Evolutionary conservation across 2,888 invertebrate genomes (phyloP), one percentile per base, ranked within the genome.

Genomic region (Conomelus anceps): DNA sequence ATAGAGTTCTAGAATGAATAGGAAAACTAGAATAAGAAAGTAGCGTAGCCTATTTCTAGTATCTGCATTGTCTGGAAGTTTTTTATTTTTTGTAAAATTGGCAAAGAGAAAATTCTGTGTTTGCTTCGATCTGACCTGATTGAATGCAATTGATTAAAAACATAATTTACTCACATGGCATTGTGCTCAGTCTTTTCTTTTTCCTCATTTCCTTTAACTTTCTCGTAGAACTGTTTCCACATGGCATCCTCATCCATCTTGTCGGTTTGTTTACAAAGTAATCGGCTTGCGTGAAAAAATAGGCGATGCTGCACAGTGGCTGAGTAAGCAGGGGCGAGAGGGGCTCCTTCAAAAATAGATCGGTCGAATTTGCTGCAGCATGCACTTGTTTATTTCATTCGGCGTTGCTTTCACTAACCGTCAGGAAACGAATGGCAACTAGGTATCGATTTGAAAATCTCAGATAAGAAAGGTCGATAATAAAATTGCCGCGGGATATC

Each of bases 141-240:
- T 34, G 34, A 17, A 34, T 17, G 13, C 17, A 6, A 85, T 22
- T 85, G 13, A 85, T 85, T 23, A 13, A 22, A 22, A 85, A 85
- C 11, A 85, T 85, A 22, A 11, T 26, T 26, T 23, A 86, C 86
- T 86, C n/a, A 86, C 86, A 26, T 86, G 17, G 29, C 24, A 23
- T 95, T 95, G 89, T 94, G 92, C 89, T 95, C 95, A 23, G 92
- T 92, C 92, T 95, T 95, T 91, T 95, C 95, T 90, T 95, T 95
- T 91, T 95, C 95, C 90, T 96, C 93, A 92, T 95, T 96, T 89
- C 96, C 95, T 89, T 92, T 92, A 29, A 93, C 92, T 91, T 93
- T 93, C 7, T 93, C 92, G 92, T 96, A 97, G 92, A 96, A 96
- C 90, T 95, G 95, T 93, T 95, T 96, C 96, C 97, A 97, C 96